phyloP scores from a whole-genome alignment of 2,797 vertebrate species.

The Pangasius djambal region DNA sequence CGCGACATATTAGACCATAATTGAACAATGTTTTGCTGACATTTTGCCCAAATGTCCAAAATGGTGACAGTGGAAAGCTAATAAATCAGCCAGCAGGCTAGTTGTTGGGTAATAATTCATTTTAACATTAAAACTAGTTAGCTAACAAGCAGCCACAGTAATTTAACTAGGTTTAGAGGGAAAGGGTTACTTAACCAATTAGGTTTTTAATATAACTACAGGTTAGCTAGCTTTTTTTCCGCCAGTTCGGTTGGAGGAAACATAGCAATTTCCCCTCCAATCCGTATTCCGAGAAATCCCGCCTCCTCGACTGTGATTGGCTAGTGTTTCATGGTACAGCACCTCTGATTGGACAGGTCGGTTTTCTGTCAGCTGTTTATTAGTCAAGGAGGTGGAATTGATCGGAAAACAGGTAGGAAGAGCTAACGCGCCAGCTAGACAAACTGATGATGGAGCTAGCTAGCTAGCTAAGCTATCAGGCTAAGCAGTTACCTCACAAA shows the following conservation, averaged over 20 bases:
- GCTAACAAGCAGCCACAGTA: not conserved
- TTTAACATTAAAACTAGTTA: no score
- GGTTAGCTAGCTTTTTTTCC: not conserved
- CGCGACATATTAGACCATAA: no score
- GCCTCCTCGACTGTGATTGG: not conserved
- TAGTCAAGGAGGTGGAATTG: not conserved
- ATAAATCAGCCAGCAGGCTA: not conserved
- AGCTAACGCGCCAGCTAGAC: not conserved
- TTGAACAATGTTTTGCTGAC: not conserved
- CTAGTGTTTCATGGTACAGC: not conserved
- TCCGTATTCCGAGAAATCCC: constrained; percentile 15
- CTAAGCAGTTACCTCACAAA: not conserved
- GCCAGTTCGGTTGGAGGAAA: not conserved
- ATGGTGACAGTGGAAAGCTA: constrained; percentile 19
- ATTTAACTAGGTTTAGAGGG: not conserved
- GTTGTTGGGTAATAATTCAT: not conserved
- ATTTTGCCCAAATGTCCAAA: constrained; percentile 27
- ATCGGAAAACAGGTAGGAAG: constrained; percentile 16
- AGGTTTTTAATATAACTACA: not conserved
- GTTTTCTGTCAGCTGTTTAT: not conserved
- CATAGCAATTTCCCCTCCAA: not conserved
- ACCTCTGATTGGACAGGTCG: not conserved
- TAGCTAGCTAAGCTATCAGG: not conserved
- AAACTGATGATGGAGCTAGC: not conserved
- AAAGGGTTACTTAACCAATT: not conserved